Evolutionary conservation across 2,888 invertebrate genomes (phyloP), one percentile per base, ranked within the genome.

Genomic region (Criorhina ranunculi): DNA sequence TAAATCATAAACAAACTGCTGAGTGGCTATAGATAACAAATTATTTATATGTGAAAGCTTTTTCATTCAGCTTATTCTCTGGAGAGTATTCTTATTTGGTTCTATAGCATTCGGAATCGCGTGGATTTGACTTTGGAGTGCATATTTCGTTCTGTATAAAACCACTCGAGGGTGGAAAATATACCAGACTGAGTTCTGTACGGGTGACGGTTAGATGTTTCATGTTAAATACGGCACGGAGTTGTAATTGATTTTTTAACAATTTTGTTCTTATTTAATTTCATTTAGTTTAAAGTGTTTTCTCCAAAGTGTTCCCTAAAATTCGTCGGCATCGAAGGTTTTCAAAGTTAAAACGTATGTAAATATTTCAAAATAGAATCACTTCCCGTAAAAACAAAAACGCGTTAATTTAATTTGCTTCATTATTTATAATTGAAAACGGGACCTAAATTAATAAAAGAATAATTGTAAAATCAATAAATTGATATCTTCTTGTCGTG

Each of bases 171-270:
- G 46, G 37, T 24, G 9, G n/a, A 40, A 66, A 57, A 35, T 66
- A 12, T 49, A 62, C 53, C 77, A 83, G 72, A 83, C 82, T 73
- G 72, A 55, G 40, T 72, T 78, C 67, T 67, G 62, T 78, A 59
- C 78, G 78, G 67, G 60, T 67, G 64, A 69, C 73, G 73, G 67
- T 31, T 57, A 75, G 79, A 62, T 75, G 70, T 40, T 83, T 44
- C 49, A 57, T 51, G 70, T 72, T 66, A 24, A 29, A 78, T 62
- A 37, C 51, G 55, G 35, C 57, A 57, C 79, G 40, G 49, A 55
- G 31, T 55, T 79, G 55, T 42, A 59, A 67, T 78, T 57, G 73
- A 83, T 83, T 57, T 69, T 33, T 69, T 55, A 31, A 44, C 19
- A 17, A 31, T 42, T 67, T 42, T 7, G 9, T 19, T 53, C 42